Percentiles rank a stretch among this genome's conserved stretches.
Conservation (phyloP, 1,140 invertebrate genomes). For the Diachasmimorpha longicaudata region DNA sequence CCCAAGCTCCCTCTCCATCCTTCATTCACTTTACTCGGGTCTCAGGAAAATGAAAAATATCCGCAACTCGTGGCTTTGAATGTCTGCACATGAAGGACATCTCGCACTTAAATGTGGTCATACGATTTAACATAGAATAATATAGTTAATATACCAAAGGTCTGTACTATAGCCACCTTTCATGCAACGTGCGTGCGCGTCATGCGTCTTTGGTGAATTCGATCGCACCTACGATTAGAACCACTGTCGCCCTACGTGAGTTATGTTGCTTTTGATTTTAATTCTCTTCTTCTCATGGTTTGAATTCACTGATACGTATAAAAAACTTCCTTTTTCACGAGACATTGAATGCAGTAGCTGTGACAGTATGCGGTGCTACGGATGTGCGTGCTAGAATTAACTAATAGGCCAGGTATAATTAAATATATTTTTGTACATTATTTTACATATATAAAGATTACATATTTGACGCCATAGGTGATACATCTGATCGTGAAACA, state of each 20-base stretch:
- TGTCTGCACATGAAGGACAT: background rate
- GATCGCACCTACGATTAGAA: slow-evolving; percentile 26
- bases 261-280: background rate
- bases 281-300: background rate
- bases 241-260: slow-evolving; percentile 27
- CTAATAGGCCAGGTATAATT: slow-evolving; percentile 18
- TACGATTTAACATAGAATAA: background rate
- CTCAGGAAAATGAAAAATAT: background rate
- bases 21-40: background rate
- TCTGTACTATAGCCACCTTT: background rate
- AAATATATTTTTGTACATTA: background rate
- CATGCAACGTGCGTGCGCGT: slow-evolving; percentile 20
- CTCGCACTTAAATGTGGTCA: background rate
- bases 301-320: background rate
- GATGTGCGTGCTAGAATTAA: slow-evolving; percentile 22
- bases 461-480: background rate
- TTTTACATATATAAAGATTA: background rate
- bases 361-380: slow-evolving; percentile 2
- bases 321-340: slow-evolving; percentile 2
- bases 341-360: background rate
- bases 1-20: slow-evolving; percentile 34
- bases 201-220: slow-evolving; percentile 21
- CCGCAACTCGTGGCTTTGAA: background rate
- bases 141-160: background rate
- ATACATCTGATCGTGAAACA: background rate